Conservation (phyloP, 2,113 vertebrate species). For the Perognathus longimembris region DNA sequence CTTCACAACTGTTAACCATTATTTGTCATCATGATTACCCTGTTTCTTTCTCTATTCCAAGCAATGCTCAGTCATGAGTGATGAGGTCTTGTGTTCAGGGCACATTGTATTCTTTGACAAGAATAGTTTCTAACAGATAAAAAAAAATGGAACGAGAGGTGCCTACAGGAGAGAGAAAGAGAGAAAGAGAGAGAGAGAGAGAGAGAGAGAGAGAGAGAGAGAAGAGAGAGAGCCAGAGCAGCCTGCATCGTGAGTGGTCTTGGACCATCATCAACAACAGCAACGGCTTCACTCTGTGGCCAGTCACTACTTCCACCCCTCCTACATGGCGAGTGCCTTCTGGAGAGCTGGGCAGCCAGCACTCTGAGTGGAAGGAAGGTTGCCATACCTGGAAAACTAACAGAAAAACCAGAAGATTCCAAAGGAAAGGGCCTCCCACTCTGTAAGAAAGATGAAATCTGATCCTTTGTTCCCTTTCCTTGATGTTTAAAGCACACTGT, state of each 20-base stretch:
- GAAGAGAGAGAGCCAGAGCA: background rate
- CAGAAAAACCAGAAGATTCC: constrained; percentile 48
- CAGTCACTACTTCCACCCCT: background rate
- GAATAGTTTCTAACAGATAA: background rate
- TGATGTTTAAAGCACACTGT: constrained; percentile 50
- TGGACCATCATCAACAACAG: background rate
- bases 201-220: too few relatives aligned
- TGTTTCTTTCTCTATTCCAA: background rate
- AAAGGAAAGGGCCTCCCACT: constrained; percentile 33
- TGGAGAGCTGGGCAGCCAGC: background rate
- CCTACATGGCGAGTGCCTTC: background rate
- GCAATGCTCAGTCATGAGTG: background rate
- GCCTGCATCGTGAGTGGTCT: background rate
- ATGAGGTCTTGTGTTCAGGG: background rate
- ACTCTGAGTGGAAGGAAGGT: background rate
- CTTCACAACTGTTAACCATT: background rate
- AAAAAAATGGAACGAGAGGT: background rate
- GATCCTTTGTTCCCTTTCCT: background rate
- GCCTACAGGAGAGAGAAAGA: background rate
- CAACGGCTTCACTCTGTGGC: background rate
- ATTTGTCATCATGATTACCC: background rate
- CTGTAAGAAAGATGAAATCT: constrained; percentile 38
- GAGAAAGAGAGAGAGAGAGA: too few relatives aligned
- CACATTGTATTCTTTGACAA: constrained; percentile 28
- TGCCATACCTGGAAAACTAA: background rate